phyloP scores from a whole-genome alignment of 92 coral and sea anemone species.

The Phenganax marumi region DNA sequence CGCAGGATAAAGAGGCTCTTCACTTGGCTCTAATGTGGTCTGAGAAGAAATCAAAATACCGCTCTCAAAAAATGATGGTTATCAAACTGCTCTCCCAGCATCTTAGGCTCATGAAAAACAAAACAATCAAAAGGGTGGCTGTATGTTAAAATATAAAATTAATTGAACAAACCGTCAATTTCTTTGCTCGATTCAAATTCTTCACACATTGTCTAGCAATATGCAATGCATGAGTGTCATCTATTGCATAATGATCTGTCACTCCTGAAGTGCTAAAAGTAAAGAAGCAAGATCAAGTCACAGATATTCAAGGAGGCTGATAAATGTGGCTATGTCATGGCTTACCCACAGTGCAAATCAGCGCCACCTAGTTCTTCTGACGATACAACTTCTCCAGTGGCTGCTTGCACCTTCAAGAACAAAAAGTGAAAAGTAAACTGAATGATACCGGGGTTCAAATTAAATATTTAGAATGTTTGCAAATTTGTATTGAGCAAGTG shows the following conservation, averaged over 20 bases:
- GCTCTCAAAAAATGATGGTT: not conserved
- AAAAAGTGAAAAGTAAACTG: not conserved
- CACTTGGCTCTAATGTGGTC: slow-evolving; percentile 69
- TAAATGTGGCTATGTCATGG: not conserved
- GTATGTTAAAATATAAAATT: not conserved
- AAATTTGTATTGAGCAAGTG: too few species aligned
- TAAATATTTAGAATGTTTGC: too few species aligned
- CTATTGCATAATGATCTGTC: slow-evolving; percentile 87
- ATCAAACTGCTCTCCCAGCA: not conserved
- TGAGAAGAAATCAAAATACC: slow-evolving; percentile 8
- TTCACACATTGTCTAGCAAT: slow-evolving; percentile 82
- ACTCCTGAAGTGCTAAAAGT: slow-evolving; percentile 85
- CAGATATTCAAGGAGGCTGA: not conserved
- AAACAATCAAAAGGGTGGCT: not conserved
- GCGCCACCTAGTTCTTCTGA: slow-evolving; percentile 98
- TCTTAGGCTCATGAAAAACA: not conserved
- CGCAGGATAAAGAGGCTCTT: slow-evolving; percentile 77
- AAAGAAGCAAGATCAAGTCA: not conserved
- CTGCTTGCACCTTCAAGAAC: slow-evolving; percentile 66
- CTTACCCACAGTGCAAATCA: slow-evolving; percentile 81
- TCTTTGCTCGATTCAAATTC: slow-evolving; percentile 81
- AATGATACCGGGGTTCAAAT: too few species aligned
- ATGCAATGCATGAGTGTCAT: slow-evolving; percentile 89
- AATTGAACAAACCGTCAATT: slow-evolving; percentile 60
- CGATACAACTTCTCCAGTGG: slow-evolving; percentile 93